Evolutionary conservation across 2,888 invertebrate genomes (phyloP), one percentile per base, ranked within the genome.

Genomic region (Epinotia brunnichana): DNA sequence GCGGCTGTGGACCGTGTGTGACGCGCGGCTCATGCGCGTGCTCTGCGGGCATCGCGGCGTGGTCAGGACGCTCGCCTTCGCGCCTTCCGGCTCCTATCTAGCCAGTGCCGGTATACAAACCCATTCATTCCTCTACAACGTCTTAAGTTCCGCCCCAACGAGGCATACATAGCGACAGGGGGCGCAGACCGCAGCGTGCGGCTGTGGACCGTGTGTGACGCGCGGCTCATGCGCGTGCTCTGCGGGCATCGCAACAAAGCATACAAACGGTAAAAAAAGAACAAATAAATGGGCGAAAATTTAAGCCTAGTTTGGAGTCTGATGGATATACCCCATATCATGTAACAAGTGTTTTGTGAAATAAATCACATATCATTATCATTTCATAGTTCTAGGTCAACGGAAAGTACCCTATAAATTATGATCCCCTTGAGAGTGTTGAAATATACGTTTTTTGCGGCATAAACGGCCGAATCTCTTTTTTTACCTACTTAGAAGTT

Each of bases 21-120:
- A 97, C 83, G 98, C 97, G 13, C 96, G 96, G 78, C 94, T 97
- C 64, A 95, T 97, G 76, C 94, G 99, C 69, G 95, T 98, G 54
- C 95, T 97, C 77, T 94, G 95, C 59, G 97, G 97, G 11, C 96
- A 97, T 80, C 95, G 96, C 77, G 96, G 96, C 39, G 94, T 95
- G 1, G 94, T 98, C 29, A 95, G 96, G 74, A 93, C 96, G 70
- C 90, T 98, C 71, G 95, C 96, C 29, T 98, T 98, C 90, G 97
- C 97, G 84, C 97, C 97, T 0, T 95, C 96, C 82, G 98, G 99
- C 59, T 95, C 96, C 82, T 95, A 95, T 85, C 91, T 99, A 69
- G 98, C 98, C 13, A 97, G 96, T 77, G 97, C 96, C 51, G 98
- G 97, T 96, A 87, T 84, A 77, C 44, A 17, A 35, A 15, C n/a